Percentiles rank a stretch among this genome's conserved stretches.
These are phyloP conservation scores for Druceiella hillmani DNA, from an alignment of 2,888 invertebrate genomes.

Conservation along the genomic window DNA sequence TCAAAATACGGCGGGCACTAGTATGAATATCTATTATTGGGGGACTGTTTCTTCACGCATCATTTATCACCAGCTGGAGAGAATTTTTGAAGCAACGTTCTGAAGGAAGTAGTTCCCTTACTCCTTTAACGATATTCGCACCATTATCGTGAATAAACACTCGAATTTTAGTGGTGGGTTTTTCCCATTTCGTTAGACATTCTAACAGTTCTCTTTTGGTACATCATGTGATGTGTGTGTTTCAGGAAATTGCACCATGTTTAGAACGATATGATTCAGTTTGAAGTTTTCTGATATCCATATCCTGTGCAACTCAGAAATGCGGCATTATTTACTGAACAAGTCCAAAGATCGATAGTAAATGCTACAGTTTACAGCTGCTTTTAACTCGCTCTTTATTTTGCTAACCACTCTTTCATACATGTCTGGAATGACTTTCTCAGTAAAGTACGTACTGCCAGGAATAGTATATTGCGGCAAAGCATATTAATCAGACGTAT, in stretches of 20 bases:
- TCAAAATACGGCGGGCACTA: no score
- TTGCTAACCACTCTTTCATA: slow-evolving; percentile 1
- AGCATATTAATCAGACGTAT: no score
- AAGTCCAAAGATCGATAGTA: no score
- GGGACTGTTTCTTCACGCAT: no score
- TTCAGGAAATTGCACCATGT: slow-evolving; percentile 3
- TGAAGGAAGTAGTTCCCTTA: slow-evolving; percentile 9
- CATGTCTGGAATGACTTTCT: slow-evolving; percentile 6
- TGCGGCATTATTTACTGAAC: no score
- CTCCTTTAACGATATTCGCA: no score
- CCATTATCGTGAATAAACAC: no score
- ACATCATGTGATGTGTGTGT: slow-evolving; percentile 4
- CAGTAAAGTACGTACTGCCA: slow-evolving; percentile 3
- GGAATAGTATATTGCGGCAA: slow-evolving; percentile 5
- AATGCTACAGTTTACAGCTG: no score
- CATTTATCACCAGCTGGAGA: slow-evolving; percentile 7
- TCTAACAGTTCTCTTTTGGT: slow-evolving; percentile 3
- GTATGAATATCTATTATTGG: no score
- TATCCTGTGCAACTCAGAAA: slow-evolving; percentile 6
- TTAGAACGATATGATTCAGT: slow-evolving; percentile 4
- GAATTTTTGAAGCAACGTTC: slow-evolving; percentile 7
- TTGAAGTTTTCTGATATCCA: slow-evolving; percentile 3
- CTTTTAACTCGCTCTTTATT: no score
- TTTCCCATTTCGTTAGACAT: slow-evolving; percentile 3
- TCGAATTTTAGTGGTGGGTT: slow-evolving; percentile 10